Percentiles rank a stretch among this genome's conserved stretches.
These are phyloP conservation scores for Bubo bubo DNA, from an alignment of 2,113 vertebrate genomes.

Conservation along the genomic window DNA sequence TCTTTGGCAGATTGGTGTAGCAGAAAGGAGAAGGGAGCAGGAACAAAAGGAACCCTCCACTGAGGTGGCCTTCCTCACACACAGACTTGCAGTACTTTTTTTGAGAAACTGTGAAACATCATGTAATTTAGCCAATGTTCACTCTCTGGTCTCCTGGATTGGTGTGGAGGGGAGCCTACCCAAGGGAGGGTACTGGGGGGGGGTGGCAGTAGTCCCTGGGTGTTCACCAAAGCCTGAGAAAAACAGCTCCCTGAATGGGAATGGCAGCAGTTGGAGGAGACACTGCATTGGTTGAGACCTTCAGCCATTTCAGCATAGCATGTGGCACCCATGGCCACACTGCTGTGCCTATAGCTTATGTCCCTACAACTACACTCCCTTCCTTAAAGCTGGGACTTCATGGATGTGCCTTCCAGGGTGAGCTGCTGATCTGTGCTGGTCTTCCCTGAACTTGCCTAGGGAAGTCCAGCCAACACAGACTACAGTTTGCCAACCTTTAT, in stretches of 20 bases:
- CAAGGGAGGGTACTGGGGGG: not conserved
- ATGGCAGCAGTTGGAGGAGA: not conserved
- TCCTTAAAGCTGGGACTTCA: not conserved
- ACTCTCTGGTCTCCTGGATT: not conserved
- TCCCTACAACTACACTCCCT: not conserved
- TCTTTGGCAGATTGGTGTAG: not conserved
- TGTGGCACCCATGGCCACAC: not conserved
- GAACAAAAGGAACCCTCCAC: not conserved
- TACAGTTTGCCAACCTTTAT: not conserved
- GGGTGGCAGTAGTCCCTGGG: no score
- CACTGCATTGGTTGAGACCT: not conserved
- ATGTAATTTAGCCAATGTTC: not conserved
- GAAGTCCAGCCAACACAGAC: not conserved
- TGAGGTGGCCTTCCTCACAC: not conserved
- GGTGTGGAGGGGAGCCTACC: not conserved
- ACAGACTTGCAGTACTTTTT: not conserved
- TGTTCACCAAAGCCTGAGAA: not conserved
- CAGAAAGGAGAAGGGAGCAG: not conserved
- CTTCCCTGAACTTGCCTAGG: not conserved
- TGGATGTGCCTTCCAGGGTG: not conserved
- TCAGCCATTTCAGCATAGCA: not conserved
- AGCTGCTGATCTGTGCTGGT: not conserved
- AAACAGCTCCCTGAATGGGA: not conserved
- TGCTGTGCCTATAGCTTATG: not conserved
- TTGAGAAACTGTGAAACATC: not conserved